Conservation (phyloP, 2,113 vertebrate genomes). For the Thoracochromis brauschi region DNA sequence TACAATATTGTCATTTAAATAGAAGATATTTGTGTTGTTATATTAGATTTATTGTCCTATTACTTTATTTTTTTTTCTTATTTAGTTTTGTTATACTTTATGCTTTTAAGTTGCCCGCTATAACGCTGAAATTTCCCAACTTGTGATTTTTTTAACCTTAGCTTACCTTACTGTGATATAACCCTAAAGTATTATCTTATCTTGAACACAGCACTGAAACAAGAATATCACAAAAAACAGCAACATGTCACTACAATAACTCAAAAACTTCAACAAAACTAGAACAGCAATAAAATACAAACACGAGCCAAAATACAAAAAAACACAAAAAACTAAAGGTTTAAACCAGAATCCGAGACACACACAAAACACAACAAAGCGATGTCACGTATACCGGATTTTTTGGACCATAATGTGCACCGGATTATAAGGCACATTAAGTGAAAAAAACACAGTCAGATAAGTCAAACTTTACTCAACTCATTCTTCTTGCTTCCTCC, state of each 20-base stretch:
- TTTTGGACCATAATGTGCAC: not conserved
- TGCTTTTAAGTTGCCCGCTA: not conserved
- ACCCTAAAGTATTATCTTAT: not conserved
- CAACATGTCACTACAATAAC: not conserved
- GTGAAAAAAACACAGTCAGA: not conserved
- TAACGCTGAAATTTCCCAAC: not conserved
- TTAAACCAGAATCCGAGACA: not conserved
- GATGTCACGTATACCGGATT: accelerated
- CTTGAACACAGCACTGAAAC: not conserved
- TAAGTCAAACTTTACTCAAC: not conserved
- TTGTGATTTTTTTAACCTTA: not conserved
- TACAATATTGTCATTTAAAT: not conserved
- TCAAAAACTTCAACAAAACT: not conserved
- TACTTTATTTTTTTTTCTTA: not conserved
- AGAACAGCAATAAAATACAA: not conserved
- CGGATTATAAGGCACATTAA: not conserved
- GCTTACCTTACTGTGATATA: not conserved
- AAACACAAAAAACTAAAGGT: not conserved
- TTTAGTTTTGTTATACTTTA: not conserved
- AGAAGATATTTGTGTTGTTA: not conserved
- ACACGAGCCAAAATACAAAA: not conserved
- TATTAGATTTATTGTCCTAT: not conserved
- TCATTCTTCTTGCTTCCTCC: not conserved
- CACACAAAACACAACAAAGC: not conserved
- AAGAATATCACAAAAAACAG: not conserved